Conservation (phyloP, 2,888 invertebrate species). For the Parochlus steinenii region DNA sequence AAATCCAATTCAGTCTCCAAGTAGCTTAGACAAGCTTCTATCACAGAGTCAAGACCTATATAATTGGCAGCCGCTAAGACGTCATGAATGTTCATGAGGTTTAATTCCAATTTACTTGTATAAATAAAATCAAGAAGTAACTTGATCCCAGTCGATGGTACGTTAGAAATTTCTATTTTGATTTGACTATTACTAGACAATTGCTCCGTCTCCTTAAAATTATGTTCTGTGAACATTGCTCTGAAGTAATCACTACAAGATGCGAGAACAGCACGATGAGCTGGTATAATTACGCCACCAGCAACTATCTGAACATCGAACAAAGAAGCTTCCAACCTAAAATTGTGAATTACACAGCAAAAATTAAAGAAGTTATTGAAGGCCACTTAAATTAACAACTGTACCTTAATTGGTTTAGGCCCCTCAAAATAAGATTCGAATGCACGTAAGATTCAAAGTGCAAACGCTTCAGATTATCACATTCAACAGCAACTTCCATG, state of each 20-base stretch:
- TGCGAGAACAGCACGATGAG: slow-evolving; percentile 51
- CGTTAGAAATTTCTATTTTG: slow-evolving; percentile 46
- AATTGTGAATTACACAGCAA: no score
- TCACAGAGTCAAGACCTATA: slow-evolving; percentile 44
- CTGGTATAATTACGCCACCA: no score
- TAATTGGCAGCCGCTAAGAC: slow-evolving; percentile 53
- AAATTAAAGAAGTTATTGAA: no score
- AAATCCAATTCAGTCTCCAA: slow-evolving; percentile 47
- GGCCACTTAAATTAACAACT: no score
- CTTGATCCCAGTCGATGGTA: slow-evolving; percentile 45
- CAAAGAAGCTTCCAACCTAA: no score
- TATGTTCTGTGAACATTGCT: slow-evolving; percentile 55
- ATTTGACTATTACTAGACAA: slow-evolving; percentile 26
- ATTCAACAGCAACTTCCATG: no score
- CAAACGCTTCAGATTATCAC: no score
- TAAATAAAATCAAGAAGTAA: slow-evolving; percentile 51
- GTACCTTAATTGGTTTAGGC: no score
- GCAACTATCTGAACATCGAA: no score
- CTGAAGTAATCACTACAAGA: slow-evolving; percentile 59
- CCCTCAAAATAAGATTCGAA: no score
- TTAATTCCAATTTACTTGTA: slow-evolving; percentile 43
- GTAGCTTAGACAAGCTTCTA: slow-evolving; percentile 47
- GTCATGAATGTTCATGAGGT: slow-evolving; percentile 46
- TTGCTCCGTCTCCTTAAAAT: slow-evolving; percentile 40
- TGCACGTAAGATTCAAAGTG: no score